Evolutionary conservation across 2,888 invertebrate genomes (phyloP).

Genomic region (Adineta ricciae): DNA sequence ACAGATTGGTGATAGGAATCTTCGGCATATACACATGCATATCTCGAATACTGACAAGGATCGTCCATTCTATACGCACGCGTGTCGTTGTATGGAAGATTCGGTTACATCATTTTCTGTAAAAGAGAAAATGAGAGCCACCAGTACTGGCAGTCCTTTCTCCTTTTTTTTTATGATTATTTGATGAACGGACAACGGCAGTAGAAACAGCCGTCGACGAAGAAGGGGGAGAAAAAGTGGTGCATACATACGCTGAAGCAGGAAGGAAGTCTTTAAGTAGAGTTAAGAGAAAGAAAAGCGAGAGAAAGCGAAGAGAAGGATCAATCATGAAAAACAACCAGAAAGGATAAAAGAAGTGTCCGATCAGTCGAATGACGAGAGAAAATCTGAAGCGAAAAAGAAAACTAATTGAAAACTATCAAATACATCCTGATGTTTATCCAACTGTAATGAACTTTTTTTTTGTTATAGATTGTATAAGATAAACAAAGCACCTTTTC

Average conservation of each 20-base stretch:
- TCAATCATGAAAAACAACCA: not conserved
- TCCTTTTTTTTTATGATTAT: conserved; percentile 11
- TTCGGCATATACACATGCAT: not conserved
- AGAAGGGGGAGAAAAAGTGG: not conserved
- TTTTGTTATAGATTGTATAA: not conserved
- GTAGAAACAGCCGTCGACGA: not conserved
- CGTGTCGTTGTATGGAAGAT: not conserved
- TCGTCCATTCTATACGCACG: not conserved
- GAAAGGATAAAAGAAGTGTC: not conserved
- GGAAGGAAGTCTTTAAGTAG: conserved; percentile 15
- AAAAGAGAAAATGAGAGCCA: not conserved
- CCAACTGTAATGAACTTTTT: not conserved
- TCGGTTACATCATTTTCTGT: not conserved
- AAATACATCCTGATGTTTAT: not conserved
- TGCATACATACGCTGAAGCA: not conserved
- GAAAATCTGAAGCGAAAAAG: not conserved
- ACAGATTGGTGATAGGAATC: conserved; percentile 3
- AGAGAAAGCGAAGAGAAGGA: not conserved
- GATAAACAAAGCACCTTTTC: conserved; percentile 4
- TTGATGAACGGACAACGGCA: conserved; percentile 13
- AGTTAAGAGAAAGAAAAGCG: not conserved
- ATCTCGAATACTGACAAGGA: not conserved
- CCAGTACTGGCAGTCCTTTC: not conserved
- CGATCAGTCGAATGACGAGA: not conserved
- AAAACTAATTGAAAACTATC: not conserved